Evolutionary conservation across 2,797 vertebrate species (phyloP).

Genomic region (Tarsius wallacei): DNA sequence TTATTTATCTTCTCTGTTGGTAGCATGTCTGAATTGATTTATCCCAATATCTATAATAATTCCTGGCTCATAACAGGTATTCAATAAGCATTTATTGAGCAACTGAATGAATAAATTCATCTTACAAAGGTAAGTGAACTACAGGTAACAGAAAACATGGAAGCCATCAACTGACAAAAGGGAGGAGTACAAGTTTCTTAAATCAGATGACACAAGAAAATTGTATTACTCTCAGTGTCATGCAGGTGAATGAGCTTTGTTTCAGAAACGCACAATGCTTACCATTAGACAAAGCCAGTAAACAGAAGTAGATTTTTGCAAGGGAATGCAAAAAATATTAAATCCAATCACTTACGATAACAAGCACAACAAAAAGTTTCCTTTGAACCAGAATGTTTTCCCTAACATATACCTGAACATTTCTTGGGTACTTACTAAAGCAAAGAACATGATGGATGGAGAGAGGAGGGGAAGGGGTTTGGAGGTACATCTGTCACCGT

Average conservation of each 20-base stretch:
- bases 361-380: neutral
- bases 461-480: fast-evolving
- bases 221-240: no score
- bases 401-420: neutral
- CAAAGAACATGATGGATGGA: neutral
- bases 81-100: neutral
- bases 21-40: neutral
- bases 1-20: neutral
- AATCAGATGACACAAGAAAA: neutral
- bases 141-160: neutral
- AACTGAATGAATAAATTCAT: neutral
- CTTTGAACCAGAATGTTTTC: neutral
- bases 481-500: fast-evolving
- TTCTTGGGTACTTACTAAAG: neutral
- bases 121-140: neutral
- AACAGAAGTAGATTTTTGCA: neutral
- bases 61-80: neutral
- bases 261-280: neutral
- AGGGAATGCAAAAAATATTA: neutral
- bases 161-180: neutral
- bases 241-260: neutral
- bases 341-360: neutral
- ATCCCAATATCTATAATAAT: neutral
- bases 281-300: neutral
- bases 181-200: neutral